Evolutionary conservation across 2,113 vertebrate species (phyloP).

Genomic region (Hydrolagus affinis): DNA sequence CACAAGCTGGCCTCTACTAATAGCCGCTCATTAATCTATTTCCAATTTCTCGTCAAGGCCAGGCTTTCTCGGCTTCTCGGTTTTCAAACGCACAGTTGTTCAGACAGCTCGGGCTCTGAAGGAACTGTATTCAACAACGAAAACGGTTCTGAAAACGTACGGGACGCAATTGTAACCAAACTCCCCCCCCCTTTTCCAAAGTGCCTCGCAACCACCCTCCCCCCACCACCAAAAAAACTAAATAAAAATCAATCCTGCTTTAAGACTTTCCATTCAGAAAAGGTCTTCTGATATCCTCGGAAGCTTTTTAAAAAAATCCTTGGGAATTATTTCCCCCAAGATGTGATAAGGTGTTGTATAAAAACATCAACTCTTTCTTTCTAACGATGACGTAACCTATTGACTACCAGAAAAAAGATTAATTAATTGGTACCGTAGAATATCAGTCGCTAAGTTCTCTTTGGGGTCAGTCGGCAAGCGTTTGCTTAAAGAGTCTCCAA

Average conservation of each 20-base stretch:
- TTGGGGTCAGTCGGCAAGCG: too few relatives aligned
- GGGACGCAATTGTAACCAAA: background rate
- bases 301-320: background rate
- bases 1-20: background rate
- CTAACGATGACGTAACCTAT: background rate
- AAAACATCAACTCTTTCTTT: too few relatives aligned
- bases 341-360: background rate
- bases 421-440: background rate
- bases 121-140: background rate
- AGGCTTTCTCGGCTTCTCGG: background rate
- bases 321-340: background rate
- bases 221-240: too few relatives aligned
- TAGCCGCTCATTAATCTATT: conserved; percentile 22
- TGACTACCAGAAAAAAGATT: background rate
- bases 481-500: too few relatives aligned
- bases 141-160: background rate
- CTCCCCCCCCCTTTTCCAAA: background rate
- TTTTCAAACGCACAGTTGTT: background rate
- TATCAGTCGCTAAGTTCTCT: too few relatives aligned
- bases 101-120: background rate
- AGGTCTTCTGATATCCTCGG: background rate
- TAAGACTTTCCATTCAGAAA: background rate
- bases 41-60: background rate
- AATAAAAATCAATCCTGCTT: background rate
- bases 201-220: background rate